These are phyloP conservation scores for Columbina picui DNA, from an alignment of 2,113 vertebrate species.

Conservation along the genomic window DNA sequence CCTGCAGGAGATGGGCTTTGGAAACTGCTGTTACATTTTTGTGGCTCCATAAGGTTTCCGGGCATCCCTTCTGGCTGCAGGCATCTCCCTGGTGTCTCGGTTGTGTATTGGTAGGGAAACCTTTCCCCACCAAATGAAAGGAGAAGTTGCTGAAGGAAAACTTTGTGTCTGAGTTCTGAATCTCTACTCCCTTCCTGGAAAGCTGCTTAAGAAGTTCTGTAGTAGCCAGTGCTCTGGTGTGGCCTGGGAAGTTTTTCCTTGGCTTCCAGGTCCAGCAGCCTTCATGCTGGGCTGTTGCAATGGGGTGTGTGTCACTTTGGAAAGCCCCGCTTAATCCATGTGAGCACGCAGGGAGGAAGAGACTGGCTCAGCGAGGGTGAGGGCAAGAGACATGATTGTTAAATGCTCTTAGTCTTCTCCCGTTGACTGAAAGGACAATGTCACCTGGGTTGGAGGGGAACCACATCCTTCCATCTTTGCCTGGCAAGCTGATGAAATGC, in stretches of 20 bases:
- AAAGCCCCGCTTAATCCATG: not conserved
- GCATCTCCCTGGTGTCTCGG: constrained; percentile 33
- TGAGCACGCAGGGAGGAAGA: not conserved
- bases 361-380: not conserved
- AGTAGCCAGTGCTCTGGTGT: not conserved
- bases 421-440: not conserved
- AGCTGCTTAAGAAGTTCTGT: not conserved
- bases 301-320: not conserved
- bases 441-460: constrained; percentile 16
- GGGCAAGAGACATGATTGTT: not conserved
- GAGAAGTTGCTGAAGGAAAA: constrained; percentile 12
- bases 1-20: constrained; percentile 21
- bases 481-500: not conserved
- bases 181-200: not conserved
- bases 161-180: not conserved
- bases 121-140: not conserved
- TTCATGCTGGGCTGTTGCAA: not conserved
- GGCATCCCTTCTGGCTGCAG: constrained; percentile 40
- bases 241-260: not conserved
- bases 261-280: not conserved
- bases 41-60: constrained; percentile 15
- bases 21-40: not conserved
- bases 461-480: not conserved
- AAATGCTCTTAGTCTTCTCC: not conserved
- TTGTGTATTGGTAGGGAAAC: not conserved